A percentile compares a stretch with the other conserved stretches of the same genome.
These are phyloP conservation scores for Caloenas nicobarica DNA, from an alignment of 2,113 vertebrate genomes.

Conservation along the genomic window DNA sequence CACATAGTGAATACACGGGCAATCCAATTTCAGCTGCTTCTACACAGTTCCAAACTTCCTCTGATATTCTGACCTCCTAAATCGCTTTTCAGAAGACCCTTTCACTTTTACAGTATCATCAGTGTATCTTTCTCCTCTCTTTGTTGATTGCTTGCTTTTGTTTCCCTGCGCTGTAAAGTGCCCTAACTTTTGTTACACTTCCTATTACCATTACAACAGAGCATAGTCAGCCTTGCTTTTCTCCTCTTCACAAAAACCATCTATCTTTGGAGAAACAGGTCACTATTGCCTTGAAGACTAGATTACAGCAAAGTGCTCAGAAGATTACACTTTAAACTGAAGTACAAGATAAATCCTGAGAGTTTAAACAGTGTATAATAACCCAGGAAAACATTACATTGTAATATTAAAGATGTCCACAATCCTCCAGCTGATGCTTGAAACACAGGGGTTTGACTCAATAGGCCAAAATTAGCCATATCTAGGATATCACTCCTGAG, in stretches of 20 bases:
- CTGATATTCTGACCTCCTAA: background rate
- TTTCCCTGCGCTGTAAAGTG: background rate
- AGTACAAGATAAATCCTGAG: background rate
- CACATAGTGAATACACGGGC: background rate
- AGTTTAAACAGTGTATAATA: background rate
- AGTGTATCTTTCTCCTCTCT: background rate
- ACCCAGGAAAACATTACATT: background rate
- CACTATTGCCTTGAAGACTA: background rate
- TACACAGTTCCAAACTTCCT: background rate
- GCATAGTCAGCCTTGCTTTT: slow-evolving; percentile 3
- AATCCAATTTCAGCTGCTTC: background rate
- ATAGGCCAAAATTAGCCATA: background rate
- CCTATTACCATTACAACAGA: background rate
- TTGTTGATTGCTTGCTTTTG: background rate
- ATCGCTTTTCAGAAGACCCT: background rate
- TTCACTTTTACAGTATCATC: background rate
- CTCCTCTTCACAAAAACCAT: background rate
- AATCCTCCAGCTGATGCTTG: background rate
- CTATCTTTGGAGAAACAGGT: background rate
- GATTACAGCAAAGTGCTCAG: background rate
- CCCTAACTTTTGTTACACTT: background rate
- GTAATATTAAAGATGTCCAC: background rate
- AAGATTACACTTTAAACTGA: background rate
- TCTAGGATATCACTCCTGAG: background rate
- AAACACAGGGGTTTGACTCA: background rate